These are phyloP conservation scores for Doryteuthis pealeii DNA, from an alignment of 1,140 invertebrate species.

Conservation along the genomic window DNA sequence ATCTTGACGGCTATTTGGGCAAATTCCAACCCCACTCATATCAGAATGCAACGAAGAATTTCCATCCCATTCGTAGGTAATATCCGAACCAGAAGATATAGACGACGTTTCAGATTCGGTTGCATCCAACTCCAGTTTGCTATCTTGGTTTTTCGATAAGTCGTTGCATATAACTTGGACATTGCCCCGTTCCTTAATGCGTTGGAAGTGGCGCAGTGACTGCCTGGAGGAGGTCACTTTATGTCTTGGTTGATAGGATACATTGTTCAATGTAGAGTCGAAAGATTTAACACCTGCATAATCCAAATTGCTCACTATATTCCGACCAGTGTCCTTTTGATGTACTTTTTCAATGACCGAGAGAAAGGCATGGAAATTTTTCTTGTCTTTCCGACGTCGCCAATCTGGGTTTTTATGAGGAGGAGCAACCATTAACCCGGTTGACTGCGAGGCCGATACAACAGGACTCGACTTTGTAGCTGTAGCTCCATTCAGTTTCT, in stretches of 20 bases:
- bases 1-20: no score
- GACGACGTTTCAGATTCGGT: conserved; percentile 46
- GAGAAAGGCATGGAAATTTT: conserved; percentile 55
- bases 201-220: conserved; percentile 26
- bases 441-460: not conserved
- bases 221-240: conserved; percentile 24
- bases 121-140: conserved; percentile 32
- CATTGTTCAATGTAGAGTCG: conserved; percentile 47
- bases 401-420: not conserved
- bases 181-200: conserved; percentile 51
- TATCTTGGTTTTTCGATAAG: conserved; percentile 39
- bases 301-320: conserved; percentile 36
- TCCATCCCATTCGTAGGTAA: conserved; percentile 38
- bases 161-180: conserved; percentile 58
- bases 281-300: not conserved
- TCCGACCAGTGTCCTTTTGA: conserved; percentile 37
- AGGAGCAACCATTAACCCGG: not conserved
- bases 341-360: conserved; percentile 55
- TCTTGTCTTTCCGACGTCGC: conserved; percentile 33
- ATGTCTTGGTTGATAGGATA: conserved; percentile 26
- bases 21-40: no score
- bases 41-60: no score
- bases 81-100: conserved; percentile 48
- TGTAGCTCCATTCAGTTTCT: not conserved
- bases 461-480: no score